Evolutionary conservation across 2,113 vertebrate genomes (phyloP).

Genomic region (Mionectes macconnelli): DNA sequence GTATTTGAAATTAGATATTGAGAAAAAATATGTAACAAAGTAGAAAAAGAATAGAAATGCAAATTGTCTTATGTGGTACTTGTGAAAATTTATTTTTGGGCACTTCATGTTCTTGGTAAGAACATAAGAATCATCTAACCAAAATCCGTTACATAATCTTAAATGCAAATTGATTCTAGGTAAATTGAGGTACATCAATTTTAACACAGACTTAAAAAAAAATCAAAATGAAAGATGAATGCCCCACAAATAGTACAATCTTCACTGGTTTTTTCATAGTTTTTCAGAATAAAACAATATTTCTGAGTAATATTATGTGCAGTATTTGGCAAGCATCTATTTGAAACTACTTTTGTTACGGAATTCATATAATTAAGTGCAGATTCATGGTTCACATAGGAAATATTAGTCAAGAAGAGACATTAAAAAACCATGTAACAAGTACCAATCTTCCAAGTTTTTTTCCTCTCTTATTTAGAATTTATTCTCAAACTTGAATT

Average conservation of each 20-base stretch:
- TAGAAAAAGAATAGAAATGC: neutral
- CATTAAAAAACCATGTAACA: neutral
- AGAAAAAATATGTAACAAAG: neutral
- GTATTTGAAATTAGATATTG: neutral
- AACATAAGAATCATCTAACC: neutral
- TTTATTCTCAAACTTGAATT: neutral
- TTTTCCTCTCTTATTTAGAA: neutral
- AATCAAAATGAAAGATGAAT: neutral
- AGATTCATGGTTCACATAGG: neutral
- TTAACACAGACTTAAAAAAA: neutral
- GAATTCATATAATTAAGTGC: neutral
- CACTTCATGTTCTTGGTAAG: fast-evolving
- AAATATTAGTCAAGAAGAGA: neutral
- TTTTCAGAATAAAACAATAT: neutral
- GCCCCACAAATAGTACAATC: neutral
- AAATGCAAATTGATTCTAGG: neutral
- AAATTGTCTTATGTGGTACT: neutral
- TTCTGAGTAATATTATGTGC: neutral
- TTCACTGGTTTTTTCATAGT: neutral
- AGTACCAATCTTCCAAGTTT: neutral
- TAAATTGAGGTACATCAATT: neutral
- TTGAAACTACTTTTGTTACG: neutral
- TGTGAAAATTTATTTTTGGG: neutral
- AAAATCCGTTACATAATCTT: neutral
- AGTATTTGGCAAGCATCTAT: neutral